These are phyloP conservation scores for Chalcosyrphus nemorum DNA, from an alignment of 2,888 invertebrate species.

Conservation along the genomic window DNA sequence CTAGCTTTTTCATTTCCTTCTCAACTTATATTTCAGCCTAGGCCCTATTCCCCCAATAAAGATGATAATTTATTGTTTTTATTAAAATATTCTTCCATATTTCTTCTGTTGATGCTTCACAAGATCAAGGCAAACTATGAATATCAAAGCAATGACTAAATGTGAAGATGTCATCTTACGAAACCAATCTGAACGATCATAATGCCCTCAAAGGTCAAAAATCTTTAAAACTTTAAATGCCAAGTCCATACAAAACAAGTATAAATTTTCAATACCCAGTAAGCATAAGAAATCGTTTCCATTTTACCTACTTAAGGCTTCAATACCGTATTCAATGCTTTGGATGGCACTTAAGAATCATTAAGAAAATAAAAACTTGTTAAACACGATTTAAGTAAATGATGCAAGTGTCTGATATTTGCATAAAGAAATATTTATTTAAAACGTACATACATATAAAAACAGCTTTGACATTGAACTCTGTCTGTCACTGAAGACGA, in stretches of 20 bases:
- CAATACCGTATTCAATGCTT: neutral
- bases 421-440: constrained; percentile 4
- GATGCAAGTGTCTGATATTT: constrained; percentile 10
- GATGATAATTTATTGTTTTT: no score
- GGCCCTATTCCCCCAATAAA: no score
- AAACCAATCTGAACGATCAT: neutral
- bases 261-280: neutral
- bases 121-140: no score
- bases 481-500: neutral
- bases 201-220: neutral
- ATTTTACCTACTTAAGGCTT: neutral
- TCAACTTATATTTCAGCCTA: no score
- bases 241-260: neutral
- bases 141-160: neutral
- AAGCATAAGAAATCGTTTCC: neutral
- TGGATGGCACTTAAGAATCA: neutral
- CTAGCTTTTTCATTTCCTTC: no score
- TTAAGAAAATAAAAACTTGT: constrained; percentile 12
- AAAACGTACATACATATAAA: neutral
- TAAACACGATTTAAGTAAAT: constrained; percentile 26
- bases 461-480: constrained; percentile 26
- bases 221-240: neutral
- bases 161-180: neutral
- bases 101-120: no score
- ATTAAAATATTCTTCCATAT: no score